phyloP scores from a whole-genome alignment of 2,888 invertebrate genomes.

The Acleris holmiana region DNA sequence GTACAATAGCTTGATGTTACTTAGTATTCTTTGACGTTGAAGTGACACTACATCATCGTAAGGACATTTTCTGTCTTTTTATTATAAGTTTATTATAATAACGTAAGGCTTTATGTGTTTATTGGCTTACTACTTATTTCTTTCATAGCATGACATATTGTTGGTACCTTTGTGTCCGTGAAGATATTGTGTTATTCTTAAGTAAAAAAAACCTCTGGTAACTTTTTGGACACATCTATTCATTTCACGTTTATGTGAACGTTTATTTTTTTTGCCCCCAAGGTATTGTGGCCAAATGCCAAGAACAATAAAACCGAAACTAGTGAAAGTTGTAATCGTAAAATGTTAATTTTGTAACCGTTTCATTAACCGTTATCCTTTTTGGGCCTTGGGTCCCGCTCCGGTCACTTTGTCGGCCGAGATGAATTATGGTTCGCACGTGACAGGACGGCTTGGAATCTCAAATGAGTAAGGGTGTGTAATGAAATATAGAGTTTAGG shows the following conservation, averaged over 20 bases:
- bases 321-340: conserved; percentile 32
- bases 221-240: neutral
- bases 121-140: too few relatives aligned
- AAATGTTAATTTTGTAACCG: conserved; percentile 33
- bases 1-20: too few relatives aligned
- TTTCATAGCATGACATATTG: too few relatives aligned
- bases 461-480: neutral
- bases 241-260: neutral
- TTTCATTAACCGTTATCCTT: conserved; percentile 35
- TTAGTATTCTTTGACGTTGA: too few relatives aligned
- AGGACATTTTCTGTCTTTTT: too few relatives aligned
- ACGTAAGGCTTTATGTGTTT: too few relatives aligned
- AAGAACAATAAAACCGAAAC: conserved; percentile 20
- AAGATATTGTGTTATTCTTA: too few relatives aligned
- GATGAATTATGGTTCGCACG: conserved; percentile 23
- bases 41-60: too few relatives aligned
- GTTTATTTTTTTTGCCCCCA: neutral
- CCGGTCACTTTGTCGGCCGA: conserved; percentile 27
- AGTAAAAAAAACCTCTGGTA: neutral
- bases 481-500: conserved; percentile 4
- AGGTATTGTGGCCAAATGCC: neutral
- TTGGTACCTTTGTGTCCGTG: too few relatives aligned
- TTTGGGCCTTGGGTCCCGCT: conserved; percentile 1
- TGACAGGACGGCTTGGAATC: conserved; percentile 19
- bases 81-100: too few relatives aligned